phyloP scores from a whole-genome alignment of 2,113 vertebrate species.

The Hipposideros armiger region DNA sequence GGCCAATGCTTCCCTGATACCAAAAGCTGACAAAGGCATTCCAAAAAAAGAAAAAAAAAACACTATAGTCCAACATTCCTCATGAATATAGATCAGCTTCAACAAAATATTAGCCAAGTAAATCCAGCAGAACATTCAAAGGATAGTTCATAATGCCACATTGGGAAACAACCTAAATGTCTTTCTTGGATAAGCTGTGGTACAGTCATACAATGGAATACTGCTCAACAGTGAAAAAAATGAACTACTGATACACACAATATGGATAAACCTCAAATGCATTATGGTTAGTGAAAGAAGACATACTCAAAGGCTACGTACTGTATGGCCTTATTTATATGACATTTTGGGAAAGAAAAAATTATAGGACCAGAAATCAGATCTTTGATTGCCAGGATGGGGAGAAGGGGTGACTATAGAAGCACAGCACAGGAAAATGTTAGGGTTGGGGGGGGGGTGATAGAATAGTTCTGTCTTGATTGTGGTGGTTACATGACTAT shows the following conservation, averaged over 20 bases:
- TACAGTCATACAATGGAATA: background rate
- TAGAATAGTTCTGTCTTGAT: background rate
- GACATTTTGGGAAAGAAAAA: background rate
- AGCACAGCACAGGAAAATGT: background rate
- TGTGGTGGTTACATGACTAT: background rate
- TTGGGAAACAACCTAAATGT: background rate
- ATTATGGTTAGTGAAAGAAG: background rate
- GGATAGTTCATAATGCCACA: background rate
- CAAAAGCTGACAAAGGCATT: slow-evolving; percentile 45
- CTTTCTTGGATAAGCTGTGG: background rate
- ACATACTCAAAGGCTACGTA: background rate
- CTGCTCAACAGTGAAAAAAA: background rate
- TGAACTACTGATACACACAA: background rate
- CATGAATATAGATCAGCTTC: slow-evolving; percentile 39
- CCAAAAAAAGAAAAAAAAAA: background rate
- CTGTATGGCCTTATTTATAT: background rate
- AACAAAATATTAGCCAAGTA: slow-evolving; percentile 44
- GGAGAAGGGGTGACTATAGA: background rate
- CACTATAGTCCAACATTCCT: background rate
- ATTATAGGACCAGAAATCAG: background rate
- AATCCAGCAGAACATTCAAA: background rate
- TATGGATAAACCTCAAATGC: background rate
- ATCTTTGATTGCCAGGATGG: background rate
- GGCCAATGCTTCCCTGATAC: background rate
- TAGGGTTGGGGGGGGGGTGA: too few species aligned